Conservation (phyloP, 2,888 invertebrate genomes). For the Aphodius sticticus region DNA sequence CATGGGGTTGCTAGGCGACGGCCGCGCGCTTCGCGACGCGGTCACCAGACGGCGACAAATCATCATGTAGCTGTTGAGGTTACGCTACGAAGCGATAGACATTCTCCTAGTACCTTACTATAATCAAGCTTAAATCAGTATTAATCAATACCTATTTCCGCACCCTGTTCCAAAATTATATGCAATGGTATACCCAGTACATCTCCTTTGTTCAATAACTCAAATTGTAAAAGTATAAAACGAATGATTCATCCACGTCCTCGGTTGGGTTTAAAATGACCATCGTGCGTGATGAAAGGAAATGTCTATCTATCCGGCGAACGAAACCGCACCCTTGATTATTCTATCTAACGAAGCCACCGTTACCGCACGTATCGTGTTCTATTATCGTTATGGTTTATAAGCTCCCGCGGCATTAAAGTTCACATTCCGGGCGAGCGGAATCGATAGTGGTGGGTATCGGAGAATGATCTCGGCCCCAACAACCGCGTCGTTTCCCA, state of each 20-base stretch:
- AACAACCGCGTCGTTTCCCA: constrained; percentile 18
- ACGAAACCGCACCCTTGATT: constrained; percentile 4
- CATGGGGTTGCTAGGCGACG: too few relatives aligned
- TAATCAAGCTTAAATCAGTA: too few relatives aligned
- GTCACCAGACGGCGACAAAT: too few relatives aligned
- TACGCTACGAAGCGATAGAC: too few relatives aligned
- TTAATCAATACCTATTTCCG: too few relatives aligned
- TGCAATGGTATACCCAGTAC: too few relatives aligned
- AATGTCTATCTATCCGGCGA: not conserved
- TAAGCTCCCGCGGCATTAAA: constrained; percentile 17
- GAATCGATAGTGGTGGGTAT: constrained; percentile 24
- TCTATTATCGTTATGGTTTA: constrained; percentile 26
- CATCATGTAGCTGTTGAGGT: too few relatives aligned
- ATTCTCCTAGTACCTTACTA: too few relatives aligned
- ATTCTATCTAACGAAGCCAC: constrained; percentile 4
- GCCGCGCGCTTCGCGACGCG: too few relatives aligned
- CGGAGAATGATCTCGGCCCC: constrained; percentile 15
- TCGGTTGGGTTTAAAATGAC: not conserved
- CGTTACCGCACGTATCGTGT: constrained; percentile 23
- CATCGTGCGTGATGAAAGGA: constrained; percentile 4
- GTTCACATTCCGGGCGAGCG: constrained; percentile 22
- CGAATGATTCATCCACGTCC: not conserved
- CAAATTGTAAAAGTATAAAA: not conserved
- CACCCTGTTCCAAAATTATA: too few relatives aligned
- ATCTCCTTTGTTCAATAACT: not conserved